These are phyloP conservation scores for Agrochola litura DNA, from an alignment of 2,888 invertebrate genomes.

Conservation along the genomic window DNA sequence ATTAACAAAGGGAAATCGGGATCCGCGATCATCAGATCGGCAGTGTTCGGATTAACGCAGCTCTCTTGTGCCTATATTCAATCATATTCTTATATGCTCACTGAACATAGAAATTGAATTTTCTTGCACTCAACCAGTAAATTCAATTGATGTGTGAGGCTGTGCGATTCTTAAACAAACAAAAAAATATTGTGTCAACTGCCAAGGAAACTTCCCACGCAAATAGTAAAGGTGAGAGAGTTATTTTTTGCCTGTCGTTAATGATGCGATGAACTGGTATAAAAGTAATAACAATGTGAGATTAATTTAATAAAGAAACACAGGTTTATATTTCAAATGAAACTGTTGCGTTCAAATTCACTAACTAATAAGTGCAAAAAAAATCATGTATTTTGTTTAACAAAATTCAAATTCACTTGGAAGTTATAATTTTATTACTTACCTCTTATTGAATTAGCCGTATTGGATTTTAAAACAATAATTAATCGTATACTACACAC, in stretches of 20 bases:
- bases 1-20: too few relatives aligned
- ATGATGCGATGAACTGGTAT: not conserved
- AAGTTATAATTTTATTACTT: not conserved
- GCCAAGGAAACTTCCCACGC: not conserved
- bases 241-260: not conserved
- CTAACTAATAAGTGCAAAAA: not conserved
- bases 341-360: not conserved
- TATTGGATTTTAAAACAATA: not conserved
- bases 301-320: not conserved
- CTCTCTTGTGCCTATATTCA: not conserved
- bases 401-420: not conserved
- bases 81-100: slow-evolving; percentile 28
- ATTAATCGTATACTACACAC: not conserved
- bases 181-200: slow-evolving; percentile 18
- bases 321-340: not conserved
- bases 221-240: slow-evolving; percentile 14
- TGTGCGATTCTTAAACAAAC: not conserved
- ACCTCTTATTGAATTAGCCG: not conserved
- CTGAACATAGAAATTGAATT: slow-evolving; percentile 26
- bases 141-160: slow-evolving; percentile 19
- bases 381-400: not conserved
- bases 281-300: not conserved
- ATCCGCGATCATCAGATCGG: slow-evolving; percentile 4
- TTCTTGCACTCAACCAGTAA: slow-evolving; percentile 20
- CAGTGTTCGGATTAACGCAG: not conserved